Base-by-base conservation (phyloP, 2,888 invertebrate genomes). In the Eurytoma adleriae region DNA sequence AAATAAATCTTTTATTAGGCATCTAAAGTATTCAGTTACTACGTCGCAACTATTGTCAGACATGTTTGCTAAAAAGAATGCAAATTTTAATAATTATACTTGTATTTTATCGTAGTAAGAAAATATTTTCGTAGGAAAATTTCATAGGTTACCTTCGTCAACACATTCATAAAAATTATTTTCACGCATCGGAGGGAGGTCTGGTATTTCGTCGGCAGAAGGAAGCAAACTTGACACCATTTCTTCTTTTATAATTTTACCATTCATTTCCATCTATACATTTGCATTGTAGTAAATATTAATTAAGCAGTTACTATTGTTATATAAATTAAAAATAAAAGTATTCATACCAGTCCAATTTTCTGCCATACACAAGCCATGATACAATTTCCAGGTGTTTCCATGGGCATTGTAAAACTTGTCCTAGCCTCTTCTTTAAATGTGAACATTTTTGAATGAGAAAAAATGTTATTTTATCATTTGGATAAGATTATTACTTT, bases 321-420 rank as follows among this genome's bases (percentile, higher is more conserved):
- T 18, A n/a, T 40, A 10, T 10, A 7, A 40, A 40, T 10, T 10
- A 40, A 10, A 10, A 61, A 56, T 10, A 18, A 66, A 20, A 24
- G 24, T 14, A 48, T 54, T 18, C 54, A 50, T 75, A 79, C 79
- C 75, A 79, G 30, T 16, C 66, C 75, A 48, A 70, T n/a, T 66
- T 66, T 70, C 30, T 57, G 59, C 75, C 70, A 79, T 14, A 79
- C 59, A 48, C 79, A 79, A n/a, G 66, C 75, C 54, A 69, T 56
- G 5, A 79, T 50, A 40, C 79, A 75, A 50, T 79, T 75, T 24
- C 75, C 75, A 50, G 79, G 79, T 50, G 50, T 12, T 18, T 71
- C 66, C 12, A 70, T 40, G 12, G 79, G 75, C 75, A 79, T 71
- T 2, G 30, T 24, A 57, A 79, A 74, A 69, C 79, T 75, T 16